These are phyloP conservation scores for Netta rufina DNA, from an alignment of 2,797 vertebrate species.

Conservation along the genomic window DNA sequence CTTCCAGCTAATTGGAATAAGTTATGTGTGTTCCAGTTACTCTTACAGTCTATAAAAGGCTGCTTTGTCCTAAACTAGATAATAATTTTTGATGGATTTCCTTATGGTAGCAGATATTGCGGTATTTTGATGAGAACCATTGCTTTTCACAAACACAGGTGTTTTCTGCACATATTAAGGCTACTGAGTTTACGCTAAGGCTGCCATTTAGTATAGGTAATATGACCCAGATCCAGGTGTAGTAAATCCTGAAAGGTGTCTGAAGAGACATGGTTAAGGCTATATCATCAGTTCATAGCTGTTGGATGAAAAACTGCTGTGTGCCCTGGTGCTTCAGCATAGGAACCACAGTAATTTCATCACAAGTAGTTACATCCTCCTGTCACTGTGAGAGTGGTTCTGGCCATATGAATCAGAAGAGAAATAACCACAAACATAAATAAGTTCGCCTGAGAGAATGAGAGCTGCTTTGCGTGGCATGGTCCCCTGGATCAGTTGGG, in stretches of 20 bases:
- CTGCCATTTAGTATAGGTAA: not conserved
- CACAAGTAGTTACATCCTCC: not conserved
- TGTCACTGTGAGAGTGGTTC: not conserved
- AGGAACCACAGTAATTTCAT: not conserved
- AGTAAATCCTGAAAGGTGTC: not conserved
- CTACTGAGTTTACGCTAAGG: not conserved
- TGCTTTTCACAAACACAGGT: slow-evolving; percentile 48
- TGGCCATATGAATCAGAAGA: not conserved
- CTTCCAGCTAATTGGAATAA: slow-evolving; percentile 75
- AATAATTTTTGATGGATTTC: slow-evolving; percentile 66
- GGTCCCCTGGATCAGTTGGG: not conserved
- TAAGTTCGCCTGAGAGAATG: rapidly evolving
- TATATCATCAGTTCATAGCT: not conserved
- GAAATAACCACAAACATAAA: not conserved
- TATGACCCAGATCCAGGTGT: not conserved
- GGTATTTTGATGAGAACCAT: not conserved
- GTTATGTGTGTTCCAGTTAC: slow-evolving; percentile 67
- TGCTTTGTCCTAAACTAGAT: slow-evolving; percentile 58
- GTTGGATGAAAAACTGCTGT: not conserved
- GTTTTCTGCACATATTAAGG: not conserved
- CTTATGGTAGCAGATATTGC: slow-evolving; percentile 26
- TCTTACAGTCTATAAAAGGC: slow-evolving; percentile 58
- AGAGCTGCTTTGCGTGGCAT: not conserved
- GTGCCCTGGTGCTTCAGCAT: not conserved
- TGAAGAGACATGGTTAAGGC: not conserved